Evolutionary conservation across 2,888 invertebrate genomes (phyloP).

Genomic region (Alloscopus bannaensis): DNA sequence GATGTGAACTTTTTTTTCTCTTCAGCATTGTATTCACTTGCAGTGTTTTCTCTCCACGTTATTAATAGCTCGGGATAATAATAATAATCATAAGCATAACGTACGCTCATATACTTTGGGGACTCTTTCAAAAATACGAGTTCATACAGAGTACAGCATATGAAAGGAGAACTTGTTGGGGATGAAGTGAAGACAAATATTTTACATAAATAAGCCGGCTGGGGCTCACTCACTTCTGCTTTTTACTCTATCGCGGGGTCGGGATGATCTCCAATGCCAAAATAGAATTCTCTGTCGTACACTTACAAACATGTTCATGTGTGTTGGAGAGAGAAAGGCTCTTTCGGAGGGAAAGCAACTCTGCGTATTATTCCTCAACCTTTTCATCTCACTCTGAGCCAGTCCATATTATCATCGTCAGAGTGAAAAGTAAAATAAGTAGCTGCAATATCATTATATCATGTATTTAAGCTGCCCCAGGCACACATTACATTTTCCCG

Average conservation of each 20-base stretch:
- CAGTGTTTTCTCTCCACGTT: conserved; percentile 37
- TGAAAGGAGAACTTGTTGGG: conserved; percentile 12
- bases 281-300: conserved; percentile 16
- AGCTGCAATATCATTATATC: conserved; percentile 22
- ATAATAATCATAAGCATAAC: conserved; percentile 48
- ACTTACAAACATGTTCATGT: conserved; percentile 6
- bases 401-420: conserved; percentile 17
- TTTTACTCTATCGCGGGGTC: not conserved
- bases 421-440: not conserved
- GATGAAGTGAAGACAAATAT: conserved; percentile 55
- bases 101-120: conserved; percentile 27
- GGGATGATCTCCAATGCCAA: conserved; percentile 41
- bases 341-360: too few relatives aligned
- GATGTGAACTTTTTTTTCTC: conserved; percentile 16
- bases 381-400: conserved; percentile 7
- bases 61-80: conserved; percentile 45
- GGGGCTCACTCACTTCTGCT: conserved; percentile 28
- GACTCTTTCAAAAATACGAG: too few relatives aligned
- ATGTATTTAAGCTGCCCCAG: conserved; percentile 27
- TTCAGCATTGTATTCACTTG: not conserved
- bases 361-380: not conserved
- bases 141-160: too few relatives aligned
- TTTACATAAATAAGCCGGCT: conserved; percentile 54
- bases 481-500: conserved; percentile 31
- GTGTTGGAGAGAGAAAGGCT: too few relatives aligned